phyloP scores from a whole-genome alignment of 2,113 vertebrate genomes.

The Catharus fuscescens region DNA sequence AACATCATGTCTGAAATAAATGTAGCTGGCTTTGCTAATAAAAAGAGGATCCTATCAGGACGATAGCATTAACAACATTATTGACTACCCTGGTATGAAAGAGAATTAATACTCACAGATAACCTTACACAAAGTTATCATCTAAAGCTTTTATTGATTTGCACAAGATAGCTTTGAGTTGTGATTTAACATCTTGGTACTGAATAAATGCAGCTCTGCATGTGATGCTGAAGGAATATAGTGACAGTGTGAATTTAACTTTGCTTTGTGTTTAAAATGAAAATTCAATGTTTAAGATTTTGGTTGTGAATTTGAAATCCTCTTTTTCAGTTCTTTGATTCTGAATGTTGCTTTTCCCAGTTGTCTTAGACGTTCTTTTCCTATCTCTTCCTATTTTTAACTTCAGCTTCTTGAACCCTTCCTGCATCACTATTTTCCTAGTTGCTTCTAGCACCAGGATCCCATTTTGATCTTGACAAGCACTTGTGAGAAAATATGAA shows the following conservation, averaged over 20 bases:
- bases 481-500: background rate
- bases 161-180: slow-evolving; percentile 14
- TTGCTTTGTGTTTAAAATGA: slow-evolving; percentile 19
- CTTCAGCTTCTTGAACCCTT: background rate
- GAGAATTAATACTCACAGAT: slow-evolving; percentile 36
- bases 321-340: background rate
- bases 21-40: slow-evolving; percentile 31
- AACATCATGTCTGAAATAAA: slow-evolving; percentile 30
- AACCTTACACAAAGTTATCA: slow-evolving; percentile 1
- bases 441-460: background rate
- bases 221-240: background rate
- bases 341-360: background rate
- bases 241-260: background rate
- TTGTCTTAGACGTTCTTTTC: background rate
- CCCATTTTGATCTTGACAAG: background rate
- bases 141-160: slow-evolving; percentile 58
- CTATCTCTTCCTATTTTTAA: background rate
- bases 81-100: background rate
- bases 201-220: background rate
- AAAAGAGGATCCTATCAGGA: slow-evolving; percentile 21
- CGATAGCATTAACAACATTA: slow-evolving; percentile 1
- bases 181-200: slow-evolving; percentile 4
- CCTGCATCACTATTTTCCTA: background rate
- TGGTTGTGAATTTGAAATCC: background rate
- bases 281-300: background rate